phyloP scores from a whole-genome alignment of 2,797 vertebrate genomes.

The Schizopygopsis pylzovi region DNA sequence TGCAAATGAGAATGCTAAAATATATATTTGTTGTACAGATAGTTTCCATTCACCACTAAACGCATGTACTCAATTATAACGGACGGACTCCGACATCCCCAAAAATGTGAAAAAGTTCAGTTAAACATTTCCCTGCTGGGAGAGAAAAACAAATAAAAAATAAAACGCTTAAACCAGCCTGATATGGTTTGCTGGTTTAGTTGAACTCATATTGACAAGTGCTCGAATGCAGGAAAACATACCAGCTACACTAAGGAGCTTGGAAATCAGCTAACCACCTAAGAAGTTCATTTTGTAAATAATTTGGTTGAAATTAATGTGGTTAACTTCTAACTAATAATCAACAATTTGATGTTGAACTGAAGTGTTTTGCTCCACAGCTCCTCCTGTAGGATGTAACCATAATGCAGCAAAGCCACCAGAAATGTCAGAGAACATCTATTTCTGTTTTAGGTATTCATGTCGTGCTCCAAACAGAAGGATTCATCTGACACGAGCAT shows the following conservation, averaged over 20 bases:
- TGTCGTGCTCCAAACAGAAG: not conserved
- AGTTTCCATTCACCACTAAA: not conserved
- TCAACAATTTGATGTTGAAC: not conserved
- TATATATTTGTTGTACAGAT: not conserved
- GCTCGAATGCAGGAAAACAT: no score
- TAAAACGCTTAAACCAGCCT: no score
- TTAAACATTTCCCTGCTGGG: no score
- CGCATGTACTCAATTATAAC: no score
- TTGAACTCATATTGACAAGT: no score
- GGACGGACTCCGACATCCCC: no score
- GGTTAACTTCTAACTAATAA: not conserved
- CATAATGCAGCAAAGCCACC: not conserved
- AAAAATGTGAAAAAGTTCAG: no score
- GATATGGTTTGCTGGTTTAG: not conserved
- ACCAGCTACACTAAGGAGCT: not conserved
- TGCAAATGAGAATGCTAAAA: not conserved
- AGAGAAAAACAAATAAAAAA: no score
- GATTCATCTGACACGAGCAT: constrained; percentile 64
- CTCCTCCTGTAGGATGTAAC: constrained; percentile 36
- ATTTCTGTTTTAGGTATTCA: constrained; percentile 1
- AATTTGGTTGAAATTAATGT: not conserved
- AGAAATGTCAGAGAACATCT: not conserved
- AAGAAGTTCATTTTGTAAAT: not conserved
- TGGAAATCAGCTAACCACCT: not conserved
- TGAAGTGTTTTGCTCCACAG: constrained; percentile 26